Base-by-base conservation (phyloP, 1,140 invertebrate genomes). In the Drosophila nannoptera region DNA sequence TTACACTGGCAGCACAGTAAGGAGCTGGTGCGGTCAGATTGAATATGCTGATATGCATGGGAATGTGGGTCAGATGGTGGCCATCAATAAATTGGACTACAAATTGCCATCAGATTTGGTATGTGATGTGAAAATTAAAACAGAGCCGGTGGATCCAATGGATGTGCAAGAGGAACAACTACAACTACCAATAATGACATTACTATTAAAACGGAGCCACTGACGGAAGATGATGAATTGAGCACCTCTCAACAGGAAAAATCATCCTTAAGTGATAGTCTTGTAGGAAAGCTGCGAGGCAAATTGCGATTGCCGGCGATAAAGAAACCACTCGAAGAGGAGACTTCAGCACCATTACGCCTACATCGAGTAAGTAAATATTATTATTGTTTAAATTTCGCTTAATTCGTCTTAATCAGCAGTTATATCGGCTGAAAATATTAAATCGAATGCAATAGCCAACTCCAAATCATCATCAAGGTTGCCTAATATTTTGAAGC, bases 221-320 rank as follows among this genome's bases (percentile, higher is more conserved):
- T 35, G 8, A 42, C 53, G 2, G 63, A 75, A 5, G 43, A 12
- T 11, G 42, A 43, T n/a, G 36, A 42, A 12, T 9, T 16, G 6
- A 31, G 6, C 4, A 22, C 22, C 22, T 22, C 22, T 22, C 22
- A 22, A 16, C 1, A 3, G 22, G 40, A 43, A 43, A 14, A 43
- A 14, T 14, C 4, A 12, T 67, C 46, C 58, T 7, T 14, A 12
- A 49, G 5, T 14, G 35, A n/a, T 38, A 22, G 35, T 38, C 16
- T 71, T 0, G 14, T 38, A 12, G 36, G 38, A 33, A 12, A 54
- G 45, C 31, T 61, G 32, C 63, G 64, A 4, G 45, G 59, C 14
- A 86, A 86, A 55, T 43, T 86, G 29, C 77, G 81, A 11, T 67
- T 86, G 36, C 81, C 81, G 5, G 61, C 81, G 2, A 43, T 86